Conservation (phyloP, 2,888 invertebrate species). For the Agonopterix arenella region DNA sequence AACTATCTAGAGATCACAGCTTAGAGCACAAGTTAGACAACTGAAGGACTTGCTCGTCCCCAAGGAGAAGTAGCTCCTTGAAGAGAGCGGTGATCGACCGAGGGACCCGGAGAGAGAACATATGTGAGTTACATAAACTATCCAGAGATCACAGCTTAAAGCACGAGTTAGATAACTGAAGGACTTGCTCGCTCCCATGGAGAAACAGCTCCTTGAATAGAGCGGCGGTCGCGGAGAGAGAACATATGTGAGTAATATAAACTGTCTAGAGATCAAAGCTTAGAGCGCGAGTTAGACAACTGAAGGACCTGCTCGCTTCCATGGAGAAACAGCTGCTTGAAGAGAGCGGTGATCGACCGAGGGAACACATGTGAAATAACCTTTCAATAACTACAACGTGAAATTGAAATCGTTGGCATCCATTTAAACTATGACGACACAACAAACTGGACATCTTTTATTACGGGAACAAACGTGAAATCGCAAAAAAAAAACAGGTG, state of each 20-base stretch:
- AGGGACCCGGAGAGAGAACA: conserved; percentile 92
- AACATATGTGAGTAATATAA: conserved; percentile 82
- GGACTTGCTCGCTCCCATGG: conserved; percentile 89
- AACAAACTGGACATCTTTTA: too few relatives aligned
- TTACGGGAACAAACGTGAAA: too few relatives aligned
- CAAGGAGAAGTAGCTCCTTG: conserved; percentile 86
- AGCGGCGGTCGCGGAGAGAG: conserved; percentile 86
- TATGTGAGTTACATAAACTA: conserved; percentile 73
- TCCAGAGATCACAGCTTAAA: conserved; percentile 80
- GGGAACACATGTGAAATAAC: conserved; percentile 90
- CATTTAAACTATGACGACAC: too few relatives aligned
- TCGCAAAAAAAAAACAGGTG: too few relatives aligned
- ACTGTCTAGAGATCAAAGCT: conserved; percentile 42
- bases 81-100: conserved; percentile 76
- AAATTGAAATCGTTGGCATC: too few relatives aligned
- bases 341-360: conserved; percentile 74
- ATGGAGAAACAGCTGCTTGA: conserved; percentile 87
- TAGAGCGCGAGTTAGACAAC: conserved; percentile 89
- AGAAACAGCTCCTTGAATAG: conserved; percentile 84
- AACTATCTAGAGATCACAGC: conserved; percentile 82
- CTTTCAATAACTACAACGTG: too few relatives aligned
- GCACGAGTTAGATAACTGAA: conserved; percentile 95
- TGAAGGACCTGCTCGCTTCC: conserved; percentile 66
- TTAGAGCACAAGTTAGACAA: conserved; percentile 89
- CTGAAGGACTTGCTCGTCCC: conserved; percentile 64